Base-by-base conservation (phyloP, 1,140 invertebrate genomes). In the Ooceraea biroi region DNA sequence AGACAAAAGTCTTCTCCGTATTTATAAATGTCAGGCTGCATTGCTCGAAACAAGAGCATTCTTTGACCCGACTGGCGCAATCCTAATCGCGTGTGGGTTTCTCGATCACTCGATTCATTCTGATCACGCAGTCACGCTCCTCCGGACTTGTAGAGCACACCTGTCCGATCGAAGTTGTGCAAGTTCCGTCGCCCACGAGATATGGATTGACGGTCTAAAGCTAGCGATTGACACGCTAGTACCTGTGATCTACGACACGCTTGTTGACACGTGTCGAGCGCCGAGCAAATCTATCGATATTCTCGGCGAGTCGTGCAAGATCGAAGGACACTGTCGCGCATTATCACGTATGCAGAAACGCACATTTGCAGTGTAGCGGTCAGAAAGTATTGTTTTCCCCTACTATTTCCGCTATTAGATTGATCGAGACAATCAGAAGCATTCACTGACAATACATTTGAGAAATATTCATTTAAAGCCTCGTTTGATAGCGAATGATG, bases 61-160 rank as follows among this genome's bases (percentile, higher is more conserved):
- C n/a, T n/a, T n/a, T n/a, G n/a, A n/a, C n/a, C n/a, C n/a, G n/a
- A n/a, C n/a, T n/a, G n/a, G n/a, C n/a, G n/a, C n/a, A n/a, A n/a
- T n/a, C n/a, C n/a, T n/a, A n/a, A n/a, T n/a, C n/a, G n/a, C 55
- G 85, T 88, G 86, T 89, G 80, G 82, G 83, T 44, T 80, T 74
- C 85, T 85, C 83, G 61, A 19, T 84, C 78, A 85, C 58, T 68
- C 72, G 58, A 85, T 85, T 52, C 57, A 68, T 76, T 71, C 69
- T 48, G 76, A 76, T 58, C 58, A 65, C 27, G 48, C 84, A 36
- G 73, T 71, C 72, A 69, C 73, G 83, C 55, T 90, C 58, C 76
- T 85, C 52, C 58, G 73, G 46, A 48, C 82, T 83, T 82, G 55
- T 82, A 50, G 50, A 76, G 71, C 87, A 83, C 89, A 90, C 88